Percentiles rank a stretch among this genome's conserved stretches.
Conservation (phyloP, 2,113 vertebrate genomes). For the Oncorhynchus tshawytscha region DNA sequence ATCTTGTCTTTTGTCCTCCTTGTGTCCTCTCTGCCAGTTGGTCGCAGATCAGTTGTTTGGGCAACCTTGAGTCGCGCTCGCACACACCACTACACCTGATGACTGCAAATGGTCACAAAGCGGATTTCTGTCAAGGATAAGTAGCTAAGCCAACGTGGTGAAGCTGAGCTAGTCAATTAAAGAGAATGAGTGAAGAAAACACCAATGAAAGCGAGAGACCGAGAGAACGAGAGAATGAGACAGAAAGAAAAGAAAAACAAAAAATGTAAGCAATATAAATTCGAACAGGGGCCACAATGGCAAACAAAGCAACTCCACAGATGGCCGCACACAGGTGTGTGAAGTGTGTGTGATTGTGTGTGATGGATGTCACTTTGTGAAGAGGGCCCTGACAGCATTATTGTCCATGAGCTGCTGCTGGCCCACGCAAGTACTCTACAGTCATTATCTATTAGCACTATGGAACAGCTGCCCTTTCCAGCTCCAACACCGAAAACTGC, state of each 20-base stretch:
- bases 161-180: conserved; percentile 80
- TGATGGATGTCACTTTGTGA: too few relatives aligned
- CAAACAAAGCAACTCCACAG: conserved; percentile 86
- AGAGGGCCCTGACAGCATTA: background rate
- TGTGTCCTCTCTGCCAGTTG: too few relatives aligned
- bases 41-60: too few relatives aligned
- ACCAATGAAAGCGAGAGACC: background rate
- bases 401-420: background rate
- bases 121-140: conserved; percentile 81
- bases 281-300: conserved; percentile 86
- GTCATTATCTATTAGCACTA: conserved; percentile 46
- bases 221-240: conserved; percentile 29
- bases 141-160: conserved; percentile 67
- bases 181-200: too few relatives aligned
- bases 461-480: conserved; percentile 54
- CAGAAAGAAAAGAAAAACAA: conserved; percentile 38
- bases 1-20: too few relatives aligned
- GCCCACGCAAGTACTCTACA: background rate
- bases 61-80: too few relatives aligned
- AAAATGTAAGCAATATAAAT: conserved; percentile 78
- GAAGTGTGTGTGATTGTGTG: conserved; percentile 6
- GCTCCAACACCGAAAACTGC: background rate
- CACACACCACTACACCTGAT: conserved; percentile 50
- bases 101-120: conserved; percentile 84
- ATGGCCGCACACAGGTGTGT: conserved; percentile 83